A percentile compares a stretch with the other conserved stretches of the same genome.
Conservation (phyloP, 1,140 invertebrate species). For the Hycleus phaleratus region DNA sequence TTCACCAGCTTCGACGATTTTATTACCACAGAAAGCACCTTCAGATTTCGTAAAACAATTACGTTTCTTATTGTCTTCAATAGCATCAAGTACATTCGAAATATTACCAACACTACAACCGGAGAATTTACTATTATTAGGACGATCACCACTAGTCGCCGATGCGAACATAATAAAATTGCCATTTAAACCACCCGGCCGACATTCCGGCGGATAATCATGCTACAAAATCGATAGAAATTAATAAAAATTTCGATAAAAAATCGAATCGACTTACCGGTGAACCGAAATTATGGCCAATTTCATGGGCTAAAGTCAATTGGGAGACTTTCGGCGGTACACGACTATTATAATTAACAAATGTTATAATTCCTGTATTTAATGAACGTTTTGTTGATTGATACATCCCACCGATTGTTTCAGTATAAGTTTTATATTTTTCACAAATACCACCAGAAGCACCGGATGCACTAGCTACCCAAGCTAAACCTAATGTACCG, state of each 20-base stretch:
- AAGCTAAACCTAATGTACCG: constrained; percentile 71
- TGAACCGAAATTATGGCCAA: constrained; percentile 98
- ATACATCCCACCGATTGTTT: constrained; percentile 87
- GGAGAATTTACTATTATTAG: constrained; percentile 93
- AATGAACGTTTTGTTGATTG: constrained; percentile 88
- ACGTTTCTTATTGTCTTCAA: constrained; percentile 83
- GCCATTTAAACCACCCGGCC: constrained; percentile 77
- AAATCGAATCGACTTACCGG: constrained; percentile 56
- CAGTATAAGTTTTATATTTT: constrained; percentile 94
- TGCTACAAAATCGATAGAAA: constrained; percentile 54
- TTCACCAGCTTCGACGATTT: constrained; percentile 95
- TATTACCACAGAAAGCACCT: constrained; percentile 97
- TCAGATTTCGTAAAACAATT: constrained; percentile 90
- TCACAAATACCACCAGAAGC: constrained; percentile 98
- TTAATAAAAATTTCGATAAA: not conserved
- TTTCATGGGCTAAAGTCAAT: constrained; percentile 96
- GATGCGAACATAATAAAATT: constrained; percentile 99
- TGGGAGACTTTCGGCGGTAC: constrained; percentile 97
- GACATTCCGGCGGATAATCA: constrained; percentile 88
- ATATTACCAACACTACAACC: constrained; percentile 92
- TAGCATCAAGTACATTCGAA: constrained; percentile 85
- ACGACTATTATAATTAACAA: constrained; percentile 96
- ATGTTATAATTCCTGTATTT: constrained; percentile 98
- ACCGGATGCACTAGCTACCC: constrained; percentile 94
- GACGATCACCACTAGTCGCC: constrained; percentile 86